These are phyloP conservation scores for Tinamus major DNA, from an alignment of 2,797 vertebrate genomes.

Conservation along the genomic window DNA sequence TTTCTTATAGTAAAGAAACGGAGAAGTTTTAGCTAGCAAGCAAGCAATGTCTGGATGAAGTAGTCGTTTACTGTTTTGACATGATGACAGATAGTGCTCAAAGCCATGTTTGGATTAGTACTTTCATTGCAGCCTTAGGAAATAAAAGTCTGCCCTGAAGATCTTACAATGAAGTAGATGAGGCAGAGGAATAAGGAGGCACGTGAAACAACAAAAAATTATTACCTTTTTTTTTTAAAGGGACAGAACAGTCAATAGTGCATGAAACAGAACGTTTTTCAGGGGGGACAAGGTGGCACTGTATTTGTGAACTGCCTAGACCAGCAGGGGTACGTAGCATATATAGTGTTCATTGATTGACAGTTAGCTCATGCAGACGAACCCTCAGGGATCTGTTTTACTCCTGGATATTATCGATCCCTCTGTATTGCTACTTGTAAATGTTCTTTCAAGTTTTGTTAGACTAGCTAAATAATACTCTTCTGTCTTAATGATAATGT, in stretches of 20 bases:
- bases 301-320: not conserved
- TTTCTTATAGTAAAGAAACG: not conserved
- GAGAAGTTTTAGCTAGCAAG: not conserved
- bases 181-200: not conserved
- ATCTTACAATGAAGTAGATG: not conserved
- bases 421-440: not conserved
- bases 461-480: not conserved
- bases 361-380: not conserved
- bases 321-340: not conserved
- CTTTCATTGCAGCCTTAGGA: not conserved
- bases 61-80: not conserved
- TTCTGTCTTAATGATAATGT: not conserved
- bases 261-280: not conserved
- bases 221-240: not conserved
- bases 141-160: not conserved
- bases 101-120: not conserved
- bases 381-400: not conserved
- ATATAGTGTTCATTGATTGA: not conserved
- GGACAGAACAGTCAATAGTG: not conserved
- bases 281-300: not conserved
- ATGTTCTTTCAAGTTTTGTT: not conserved
- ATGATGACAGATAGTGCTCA: not conserved
- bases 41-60: not conserved
- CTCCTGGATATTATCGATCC: slow-evolving; percentile 15
- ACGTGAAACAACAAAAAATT: not conserved